phyloP scores from a whole-genome alignment of 1,140 invertebrate species.

The Drosophila repleta region DNA sequence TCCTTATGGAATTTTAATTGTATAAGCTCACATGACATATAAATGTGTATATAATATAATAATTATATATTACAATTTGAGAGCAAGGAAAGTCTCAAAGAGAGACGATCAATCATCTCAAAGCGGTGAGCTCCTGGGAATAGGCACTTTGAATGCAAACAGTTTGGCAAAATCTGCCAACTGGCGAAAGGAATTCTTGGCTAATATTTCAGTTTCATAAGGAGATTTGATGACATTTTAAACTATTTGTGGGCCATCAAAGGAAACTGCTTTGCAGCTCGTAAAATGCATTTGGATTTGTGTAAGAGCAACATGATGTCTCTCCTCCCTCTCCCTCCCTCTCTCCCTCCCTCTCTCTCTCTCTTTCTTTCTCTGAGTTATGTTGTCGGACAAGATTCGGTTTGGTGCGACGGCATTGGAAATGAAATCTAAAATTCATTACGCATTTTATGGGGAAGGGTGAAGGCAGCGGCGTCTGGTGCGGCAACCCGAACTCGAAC shows the following conservation, averaged over 20 bases:
- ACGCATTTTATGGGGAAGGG: conserved; percentile 63
- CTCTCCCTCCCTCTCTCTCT: not conserved
- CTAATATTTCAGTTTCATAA: not conserved
- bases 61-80: too few relatives aligned
- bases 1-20: too few relatives aligned
- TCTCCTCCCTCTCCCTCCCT: not conserved
- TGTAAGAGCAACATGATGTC: not conserved
- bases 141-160: not conserved
- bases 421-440: conserved; percentile 78
- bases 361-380: conserved; percentile 3
- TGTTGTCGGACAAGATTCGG: conserved; percentile 46
- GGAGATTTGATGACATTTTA: conserved; percentile 35
- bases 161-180: not conserved
- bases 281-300: conserved; percentile 40
- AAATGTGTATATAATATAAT: too few relatives aligned
- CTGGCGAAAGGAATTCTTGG: not conserved
- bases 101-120: not conserved
- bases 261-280: too few relatives aligned
- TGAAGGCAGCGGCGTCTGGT: not conserved
- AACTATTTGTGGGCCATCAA: conserved; percentile 60
- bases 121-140: not conserved
- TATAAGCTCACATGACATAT: too few relatives aligned
- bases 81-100: not conserved
- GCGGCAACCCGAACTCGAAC: conserved; percentile 24
- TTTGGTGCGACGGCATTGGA: conserved; percentile 49